These are phyloP conservation scores for Tenebrosternarchus preto DNA, from an alignment of 2,113 vertebrate genomes.

Conservation along the genomic window DNA sequence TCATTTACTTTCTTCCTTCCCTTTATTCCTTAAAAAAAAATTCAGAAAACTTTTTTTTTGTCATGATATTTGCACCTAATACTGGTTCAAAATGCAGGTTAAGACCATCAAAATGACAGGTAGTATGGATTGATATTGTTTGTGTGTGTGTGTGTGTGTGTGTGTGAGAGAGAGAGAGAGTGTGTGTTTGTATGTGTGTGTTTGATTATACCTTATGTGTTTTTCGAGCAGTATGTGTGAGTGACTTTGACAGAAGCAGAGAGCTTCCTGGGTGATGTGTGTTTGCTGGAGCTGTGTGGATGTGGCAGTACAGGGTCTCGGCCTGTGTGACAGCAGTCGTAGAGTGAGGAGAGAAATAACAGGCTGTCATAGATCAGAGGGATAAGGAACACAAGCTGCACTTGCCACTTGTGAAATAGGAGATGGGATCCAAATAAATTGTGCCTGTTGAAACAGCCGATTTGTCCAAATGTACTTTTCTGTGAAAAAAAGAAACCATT, in stretches of 20 bases:
- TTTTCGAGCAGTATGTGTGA: slow-evolving; percentile 12
- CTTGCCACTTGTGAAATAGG: slow-evolving; percentile 51
- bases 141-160: not conserved
- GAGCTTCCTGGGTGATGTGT: slow-evolving; percentile 21
- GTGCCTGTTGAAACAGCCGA: slow-evolving; percentile 26
- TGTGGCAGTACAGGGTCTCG: slow-evolving; percentile 53
- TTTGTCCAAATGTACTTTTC: slow-evolving; percentile 51
- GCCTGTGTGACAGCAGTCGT: slow-evolving; percentile 62
- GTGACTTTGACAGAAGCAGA: slow-evolving; percentile 1
- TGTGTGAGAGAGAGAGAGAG: not conserved
- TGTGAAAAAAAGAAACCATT: slow-evolving; percentile 48
- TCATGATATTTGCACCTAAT: not conserved
- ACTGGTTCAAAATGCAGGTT: slow-evolving; percentile 1
- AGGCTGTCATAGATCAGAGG: slow-evolving; percentile 63
- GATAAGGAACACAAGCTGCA: slow-evolving; percentile 53
- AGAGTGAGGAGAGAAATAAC: slow-evolving; percentile 51
- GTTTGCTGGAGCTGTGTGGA: slow-evolving; percentile 46
- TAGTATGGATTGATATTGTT: not conserved
- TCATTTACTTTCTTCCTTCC: not conserved
- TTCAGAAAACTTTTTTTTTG: not conserved
- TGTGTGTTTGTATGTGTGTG: not conserved
- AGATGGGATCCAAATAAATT: slow-evolving; percentile 57
- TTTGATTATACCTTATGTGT: slow-evolving; percentile 20
- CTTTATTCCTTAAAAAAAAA: too few relatives aligned
- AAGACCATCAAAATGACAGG: slow-evolving; percentile 13